A percentile compares a stretch with the other conserved stretches of the same genome.
Evolutionary conservation across 2,888 invertebrate species (phyloP).

Genomic region (Pterobdella sp.): DNA sequence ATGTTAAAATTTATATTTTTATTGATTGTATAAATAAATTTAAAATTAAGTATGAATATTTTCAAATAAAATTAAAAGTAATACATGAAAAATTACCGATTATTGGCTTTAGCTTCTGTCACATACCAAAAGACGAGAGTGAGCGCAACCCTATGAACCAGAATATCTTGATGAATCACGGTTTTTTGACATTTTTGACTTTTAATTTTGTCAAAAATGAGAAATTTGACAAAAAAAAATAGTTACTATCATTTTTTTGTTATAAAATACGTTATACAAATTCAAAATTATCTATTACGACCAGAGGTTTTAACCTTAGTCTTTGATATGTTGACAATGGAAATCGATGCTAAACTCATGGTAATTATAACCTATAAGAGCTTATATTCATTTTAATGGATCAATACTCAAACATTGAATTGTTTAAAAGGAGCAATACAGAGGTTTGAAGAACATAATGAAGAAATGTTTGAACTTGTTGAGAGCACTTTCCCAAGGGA

Average conservation of each 20-base stretch:
- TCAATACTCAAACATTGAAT: too few species aligned
- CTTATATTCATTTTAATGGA: too few species aligned
- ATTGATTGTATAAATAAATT: neutral
- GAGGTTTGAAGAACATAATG: constrained; percentile 47
- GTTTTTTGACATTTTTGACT: constrained; percentile 36
- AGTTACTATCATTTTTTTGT: too few species aligned
- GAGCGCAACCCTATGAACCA: constrained; percentile 52
- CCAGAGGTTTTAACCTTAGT: constrained; percentile 48
- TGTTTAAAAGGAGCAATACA: constrained; percentile 46
- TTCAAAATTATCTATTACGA: constrained; percentile 26
- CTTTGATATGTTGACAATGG: constrained; percentile 49
- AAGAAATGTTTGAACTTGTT: constrained; percentile 47
- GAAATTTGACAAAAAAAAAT: neutral
- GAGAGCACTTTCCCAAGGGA: constrained; percentile 46
- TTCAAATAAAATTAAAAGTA: too few species aligned
- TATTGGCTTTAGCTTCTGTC: constrained; percentile 43
- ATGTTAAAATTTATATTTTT: constrained; percentile 17
- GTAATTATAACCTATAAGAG: constrained; percentile 37
- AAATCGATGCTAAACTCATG: constrained; percentile 48
- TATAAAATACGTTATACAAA: neutral
- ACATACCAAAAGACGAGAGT: constrained; percentile 47
- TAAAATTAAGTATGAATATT: too few species aligned
- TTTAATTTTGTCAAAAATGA: neutral
- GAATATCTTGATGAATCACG: constrained; percentile 50
- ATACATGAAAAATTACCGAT: too few species aligned